A percentile compares a stretch with the other conserved stretches of the same genome.
Evolutionary conservation across 2,113 vertebrate genomes (phyloP).

Genomic region (Perca flavescens): DNA sequence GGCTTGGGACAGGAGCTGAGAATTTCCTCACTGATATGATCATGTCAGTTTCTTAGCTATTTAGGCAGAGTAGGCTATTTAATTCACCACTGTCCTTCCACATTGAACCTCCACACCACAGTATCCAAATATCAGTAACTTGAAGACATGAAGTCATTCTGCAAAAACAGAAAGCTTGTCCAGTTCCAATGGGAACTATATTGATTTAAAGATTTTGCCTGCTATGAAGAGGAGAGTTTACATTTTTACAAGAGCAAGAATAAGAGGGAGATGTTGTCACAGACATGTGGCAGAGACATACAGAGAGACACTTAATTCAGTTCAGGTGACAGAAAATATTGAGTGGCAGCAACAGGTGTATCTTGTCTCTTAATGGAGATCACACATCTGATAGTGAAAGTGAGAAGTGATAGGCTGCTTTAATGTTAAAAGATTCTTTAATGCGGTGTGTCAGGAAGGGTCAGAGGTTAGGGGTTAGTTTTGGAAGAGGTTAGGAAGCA

Average conservation of each 20-base stretch:
- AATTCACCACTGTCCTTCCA: background rate
- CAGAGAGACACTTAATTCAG: background rate
- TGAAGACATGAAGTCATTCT: background rate
- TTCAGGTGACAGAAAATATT: constrained; percentile 5
- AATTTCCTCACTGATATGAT: constrained; percentile 3
- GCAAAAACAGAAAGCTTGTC: background rate
- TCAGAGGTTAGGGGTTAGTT: constrained; percentile 34
- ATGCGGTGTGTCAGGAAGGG: constrained; percentile 53
- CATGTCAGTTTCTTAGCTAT: background rate
- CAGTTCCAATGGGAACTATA: too few species aligned
- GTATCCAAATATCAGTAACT: background rate
- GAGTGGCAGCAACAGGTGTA: constrained; percentile 67
- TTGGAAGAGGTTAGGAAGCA: background rate
- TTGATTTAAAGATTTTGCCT: background rate
- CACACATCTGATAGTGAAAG: constrained; percentile 45
- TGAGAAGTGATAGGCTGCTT: constrained; percentile 48
- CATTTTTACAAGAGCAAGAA: background rate
- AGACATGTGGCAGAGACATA: background rate
- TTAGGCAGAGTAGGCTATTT: background rate
- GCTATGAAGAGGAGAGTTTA: background rate
- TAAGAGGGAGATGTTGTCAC: background rate
- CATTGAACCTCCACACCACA: background rate
- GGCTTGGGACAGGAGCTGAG: background rate
- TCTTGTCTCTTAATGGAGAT: constrained; percentile 54
- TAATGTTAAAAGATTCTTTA: constrained; percentile 66